Evolutionary conservation across 1,140 invertebrate species (phyloP), one percentile per base, ranked within the genome.

Genomic region (Ceratoteleas bidentatus): DNA sequence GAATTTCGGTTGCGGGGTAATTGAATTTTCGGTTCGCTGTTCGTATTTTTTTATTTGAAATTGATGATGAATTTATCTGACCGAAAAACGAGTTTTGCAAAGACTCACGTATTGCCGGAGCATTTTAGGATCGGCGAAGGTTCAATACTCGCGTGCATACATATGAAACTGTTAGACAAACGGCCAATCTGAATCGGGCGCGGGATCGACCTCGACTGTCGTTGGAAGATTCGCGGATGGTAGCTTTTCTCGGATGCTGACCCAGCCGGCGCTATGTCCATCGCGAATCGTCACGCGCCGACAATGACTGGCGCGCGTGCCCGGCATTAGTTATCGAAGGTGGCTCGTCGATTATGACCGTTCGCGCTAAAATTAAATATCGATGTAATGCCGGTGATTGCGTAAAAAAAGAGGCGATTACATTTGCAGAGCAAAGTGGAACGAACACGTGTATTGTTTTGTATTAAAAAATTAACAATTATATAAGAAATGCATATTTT

Each of bases 201-300:
- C 24, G 6, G 3, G 10, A 68, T 78, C 54, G 84, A 49, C 69
- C 82, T 75, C 83, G 83, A 82, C 43, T 60, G 38, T 24, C 36
- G 66, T 43, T 56, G 33, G 11, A 34, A 69, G 61, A 70, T 72
- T 50, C 13, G 15, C 50, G 13, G 47, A 38, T 6, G 53, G 11
- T 69, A 36, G 11, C 36, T 77, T 85, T 83, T 66, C 77, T 86
- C 70, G 86, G 86, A 88, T 87, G 88, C 87, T 89, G 87, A 60
- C 81, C 79, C 82, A 84, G 86, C 86, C 84, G 79, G 58, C 79
- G 7, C 7, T 1, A 84, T 87, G 86, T 88, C 87, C 76, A 89
- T 88, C 72, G 72, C 74, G 62, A 85, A 86, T 83, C 49, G 84
- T 86, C 85, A 83, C 72, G 73, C 78, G 49, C 65, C 56, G 84